Base-by-base conservation (phyloP, 2,888 invertebrate species). In the Hoplodrina blanda region DNA sequence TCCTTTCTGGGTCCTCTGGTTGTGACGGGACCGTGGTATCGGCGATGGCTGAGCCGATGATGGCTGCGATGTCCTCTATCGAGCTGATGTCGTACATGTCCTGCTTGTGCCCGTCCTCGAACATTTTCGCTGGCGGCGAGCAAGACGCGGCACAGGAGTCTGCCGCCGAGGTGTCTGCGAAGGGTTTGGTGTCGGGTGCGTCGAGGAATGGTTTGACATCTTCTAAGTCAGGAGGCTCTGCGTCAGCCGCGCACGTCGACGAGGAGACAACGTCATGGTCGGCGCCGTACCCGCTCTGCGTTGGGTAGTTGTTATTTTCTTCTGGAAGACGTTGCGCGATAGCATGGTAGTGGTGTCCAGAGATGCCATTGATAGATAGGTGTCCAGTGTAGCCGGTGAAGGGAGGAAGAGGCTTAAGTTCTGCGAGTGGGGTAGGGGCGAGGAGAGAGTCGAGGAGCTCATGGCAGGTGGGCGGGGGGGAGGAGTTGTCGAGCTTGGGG, bases 21-120 rank as follows among this genome's bases (percentile, higher is more conserved):
- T 96, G 96, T 25, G 97, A 97, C n/a, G 98, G 97, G 50, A 98
- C 98, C 0, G 98, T 98, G 13, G 98, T 98, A 87, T 98, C 98
- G 1, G 98, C 98, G 84, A 98, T 98, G 69, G 98, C 98, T 4
- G 98, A 98, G 1, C 98, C 98, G 77, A 98, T 98, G 69, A 98
- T 98, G 20, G 98, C 98, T 0, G 98, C 98, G 75, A 98, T 97
- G 86, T 98, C 98, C 80, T 98, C 98, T 83, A 98, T 98, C 13
- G 97, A 97, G 68, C 97, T 97, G 88, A 98, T 97, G 85, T 98
- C 98, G 87, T 97, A 97, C 91, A 97, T 96, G 83, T 97, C 97
- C 68, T 96, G 96, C 86, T 97, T 97, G 66, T 92, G 94, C 13
- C 92, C 92, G 30, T 96, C 94, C 59, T 96, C 96, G 80, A 96